These are phyloP conservation scores for Brienomyrus brachyistius DNA, from an alignment of 2,113 vertebrate genomes.

Conservation along the genomic window DNA sequence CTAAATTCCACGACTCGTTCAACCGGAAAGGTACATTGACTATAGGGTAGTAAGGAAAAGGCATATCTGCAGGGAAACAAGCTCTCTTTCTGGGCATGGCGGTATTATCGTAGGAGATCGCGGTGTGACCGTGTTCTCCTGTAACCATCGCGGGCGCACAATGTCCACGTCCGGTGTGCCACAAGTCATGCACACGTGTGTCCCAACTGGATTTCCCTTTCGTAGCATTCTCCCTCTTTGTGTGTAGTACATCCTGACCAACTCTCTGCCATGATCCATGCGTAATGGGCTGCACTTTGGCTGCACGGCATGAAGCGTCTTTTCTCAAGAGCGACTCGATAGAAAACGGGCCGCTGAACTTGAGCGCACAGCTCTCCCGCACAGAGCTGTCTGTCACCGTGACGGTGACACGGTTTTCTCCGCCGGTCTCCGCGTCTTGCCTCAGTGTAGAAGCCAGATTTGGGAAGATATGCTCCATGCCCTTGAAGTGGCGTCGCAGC, in stretches of 20 bases:
- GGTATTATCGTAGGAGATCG: neutral
- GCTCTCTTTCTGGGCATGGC: neutral
- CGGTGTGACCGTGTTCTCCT: neutral
- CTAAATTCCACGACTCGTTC: neutral
- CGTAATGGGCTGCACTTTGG: neutral
- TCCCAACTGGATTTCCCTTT: neutral
- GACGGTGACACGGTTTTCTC: neutral
- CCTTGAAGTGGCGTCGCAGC: conserved; percentile 52
- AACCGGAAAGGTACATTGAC: neutral
- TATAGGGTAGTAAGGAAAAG: neutral
- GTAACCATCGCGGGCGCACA: neutral
- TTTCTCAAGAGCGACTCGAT: conserved; percentile 54
- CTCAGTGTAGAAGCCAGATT: conserved; percentile 29
- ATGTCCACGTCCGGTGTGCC: neutral
- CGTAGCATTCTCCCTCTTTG: neutral
- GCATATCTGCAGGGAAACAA: neutral
- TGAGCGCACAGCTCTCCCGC: conserved; percentile 15
- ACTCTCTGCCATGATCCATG: neutral
- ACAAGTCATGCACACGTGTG: neutral
- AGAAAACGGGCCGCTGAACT: conserved; percentile 54
- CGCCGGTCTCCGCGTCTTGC: neutral
- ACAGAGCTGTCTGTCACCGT: no score
- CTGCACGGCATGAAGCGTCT: neutral
- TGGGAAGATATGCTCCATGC: conserved; percentile 45
- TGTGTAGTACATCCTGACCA: neutral